A percentile compares a stretch with the other conserved stretches of the same genome.
Evolutionary conservation across 2,113 vertebrate genomes (phyloP).

Genomic region (Phyllostomus hastatus): DNA sequence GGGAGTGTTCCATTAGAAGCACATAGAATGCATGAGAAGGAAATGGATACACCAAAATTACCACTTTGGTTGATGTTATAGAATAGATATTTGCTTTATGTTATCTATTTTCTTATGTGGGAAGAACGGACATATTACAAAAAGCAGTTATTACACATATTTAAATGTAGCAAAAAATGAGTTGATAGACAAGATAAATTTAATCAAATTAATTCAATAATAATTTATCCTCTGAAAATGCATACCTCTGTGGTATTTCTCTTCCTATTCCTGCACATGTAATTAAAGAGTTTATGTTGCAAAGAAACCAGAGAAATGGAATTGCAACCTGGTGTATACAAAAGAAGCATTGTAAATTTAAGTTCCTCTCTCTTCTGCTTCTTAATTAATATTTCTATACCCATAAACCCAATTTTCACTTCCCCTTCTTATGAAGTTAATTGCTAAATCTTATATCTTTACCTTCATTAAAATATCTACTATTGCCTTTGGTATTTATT

Average conservation of each 20-base stretch:
- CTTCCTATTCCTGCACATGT: background rate
- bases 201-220: conserved; percentile 62
- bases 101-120: background rate
- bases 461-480: background rate
- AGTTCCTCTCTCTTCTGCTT: background rate
- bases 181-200: conserved; percentile 62
- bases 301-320: background rate
- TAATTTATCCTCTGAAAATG: conserved; percentile 62
- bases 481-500: background rate
- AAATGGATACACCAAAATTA: background rate
- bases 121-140: background rate
- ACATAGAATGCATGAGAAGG: background rate
- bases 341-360: background rate
- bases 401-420: background rate
- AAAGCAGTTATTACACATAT: conserved; percentile 50
- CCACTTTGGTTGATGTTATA: background rate
- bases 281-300: background rate
- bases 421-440: background rate
- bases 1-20: background rate
- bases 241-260: conserved; percentile 5
- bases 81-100: background rate
- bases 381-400: background rate
- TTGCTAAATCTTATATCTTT: background rate
- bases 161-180: background rate
- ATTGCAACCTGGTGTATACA: background rate